Evolutionary conservation across 2,888 invertebrate species (phyloP).

Genomic region (Papilio demoleus): DNA sequence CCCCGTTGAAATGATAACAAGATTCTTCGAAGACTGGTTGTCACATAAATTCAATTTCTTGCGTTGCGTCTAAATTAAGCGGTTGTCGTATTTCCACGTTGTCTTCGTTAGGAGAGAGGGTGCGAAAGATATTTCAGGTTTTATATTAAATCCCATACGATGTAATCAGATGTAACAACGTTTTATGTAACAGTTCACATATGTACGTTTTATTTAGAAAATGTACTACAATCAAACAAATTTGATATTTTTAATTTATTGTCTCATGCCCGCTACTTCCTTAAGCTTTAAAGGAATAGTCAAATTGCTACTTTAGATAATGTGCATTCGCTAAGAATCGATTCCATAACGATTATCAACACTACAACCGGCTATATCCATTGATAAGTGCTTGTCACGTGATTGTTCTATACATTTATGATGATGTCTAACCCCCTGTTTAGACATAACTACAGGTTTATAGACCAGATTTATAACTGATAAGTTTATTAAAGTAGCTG

Average conservation of each 20-base stretch:
- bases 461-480: no score
- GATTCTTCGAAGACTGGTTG: conserved; percentile 26
- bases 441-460: no score
- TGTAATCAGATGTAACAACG: not conserved
- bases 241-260: not conserved
- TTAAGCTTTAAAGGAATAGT: no score
- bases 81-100: conserved; percentile 20
- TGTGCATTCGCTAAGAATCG: no score
- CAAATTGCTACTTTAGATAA: no score
- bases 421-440: no score
- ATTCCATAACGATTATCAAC: no score
- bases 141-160: conserved; percentile 15
- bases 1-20: conserved; percentile 25
- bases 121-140: conserved; percentile 25
- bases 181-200: not conserved
- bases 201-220: not conserved
- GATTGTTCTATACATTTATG: no score
- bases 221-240: not conserved
- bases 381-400: no score
- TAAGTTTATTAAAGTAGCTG: no score
- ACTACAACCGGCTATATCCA: no score
- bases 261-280: no score
- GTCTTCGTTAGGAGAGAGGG: not conserved
- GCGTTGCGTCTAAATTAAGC: not conserved
- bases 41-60: conserved; percentile 30